These are phyloP conservation scores for Oreochromis grahami DNA, from an alignment of 2,797 vertebrate genomes.

Conservation along the genomic window DNA sequence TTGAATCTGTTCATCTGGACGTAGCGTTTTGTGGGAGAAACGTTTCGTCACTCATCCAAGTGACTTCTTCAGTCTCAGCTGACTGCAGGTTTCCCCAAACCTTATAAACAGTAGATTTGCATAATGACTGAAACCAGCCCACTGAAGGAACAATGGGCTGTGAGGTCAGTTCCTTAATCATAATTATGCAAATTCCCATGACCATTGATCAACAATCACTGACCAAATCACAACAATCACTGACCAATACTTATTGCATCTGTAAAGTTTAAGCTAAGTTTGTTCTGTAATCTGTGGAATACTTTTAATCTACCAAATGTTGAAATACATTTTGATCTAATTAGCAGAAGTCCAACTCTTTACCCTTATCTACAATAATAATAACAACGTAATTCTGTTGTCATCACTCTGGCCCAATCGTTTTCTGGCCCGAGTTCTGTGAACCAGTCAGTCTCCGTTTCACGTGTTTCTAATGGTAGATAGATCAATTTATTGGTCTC, in stretches of 20 bases:
- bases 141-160: too few relatives aligned
- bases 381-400: background rate
- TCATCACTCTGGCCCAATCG: background rate
- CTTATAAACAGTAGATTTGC: too few relatives aligned
- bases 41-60: too few relatives aligned
- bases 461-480: background rate
- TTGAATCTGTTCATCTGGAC: too few relatives aligned
- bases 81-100: too few relatives aligned
- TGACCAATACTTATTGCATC: background rate
- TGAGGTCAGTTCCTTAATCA: too few relatives aligned
- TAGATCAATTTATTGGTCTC: background rate
- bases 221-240: too few relatives aligned
- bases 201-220: too few relatives aligned
- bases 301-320: background rate
- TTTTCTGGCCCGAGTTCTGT: rapidly evolving
- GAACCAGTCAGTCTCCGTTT: background rate
- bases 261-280: background rate
- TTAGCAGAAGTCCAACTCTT: background rate
- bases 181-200: too few relatives aligned
- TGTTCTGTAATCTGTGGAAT: background rate
- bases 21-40: too few relatives aligned
- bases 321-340: background rate
- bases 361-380: background rate
- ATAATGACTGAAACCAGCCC: too few relatives aligned
- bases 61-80: too few relatives aligned